Base-by-base conservation (phyloP, 1,140 invertebrate species). In the Hetaerina americana region DNA sequence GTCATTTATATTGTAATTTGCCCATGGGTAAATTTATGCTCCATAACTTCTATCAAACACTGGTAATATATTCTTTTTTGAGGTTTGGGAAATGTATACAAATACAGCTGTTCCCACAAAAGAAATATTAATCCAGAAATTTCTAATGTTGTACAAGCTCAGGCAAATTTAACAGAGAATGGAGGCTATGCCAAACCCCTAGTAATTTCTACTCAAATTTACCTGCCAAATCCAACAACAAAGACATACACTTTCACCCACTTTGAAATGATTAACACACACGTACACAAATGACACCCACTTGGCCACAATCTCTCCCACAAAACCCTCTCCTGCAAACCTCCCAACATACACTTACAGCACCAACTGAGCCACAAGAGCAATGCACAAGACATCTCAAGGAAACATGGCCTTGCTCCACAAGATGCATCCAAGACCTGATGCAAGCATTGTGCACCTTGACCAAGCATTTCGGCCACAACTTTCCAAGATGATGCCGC, bases 21-120 rank as follows among this genome's bases (percentile, higher is more conserved):
- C 22, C 40, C 40, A 57, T n/a, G 15, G 15, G 22, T 18, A 57
- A 18, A 18, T 18, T 57, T 57, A 57, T 12, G 40, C 40, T 57
- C 15, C 15, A 5, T 57, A 57, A 18, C 22, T 57, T n/a, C 40
- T 57, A 57, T 57, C 40, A 57, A 57, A 57, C 40, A 57, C 40
- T 57, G 40, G 40, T 57, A 57, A 57, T 57, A 57, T 57, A 57
- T 57, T 57, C 40, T 57, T 57, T 57, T 57, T 57, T 57, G 40
- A 57, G 40, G 40, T 57, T 57, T 5, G 40, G 40, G 40, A 57
- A 57, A n/a, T 57, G 15, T 57, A 12, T 1, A 57, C 40, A 3
- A 10, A 57, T 57, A 10, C 40, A 57, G 22, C 15, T n/a, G 10
- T 57, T 57, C 40, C 40, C 40, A 57, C 40, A 18, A 57, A 57